A percentile compares a stretch with the other conserved stretches of the same genome.
These are phyloP conservation scores for Torymus auratus DNA, from an alignment of 2,888 invertebrate species.

Conservation along the genomic window DNA sequence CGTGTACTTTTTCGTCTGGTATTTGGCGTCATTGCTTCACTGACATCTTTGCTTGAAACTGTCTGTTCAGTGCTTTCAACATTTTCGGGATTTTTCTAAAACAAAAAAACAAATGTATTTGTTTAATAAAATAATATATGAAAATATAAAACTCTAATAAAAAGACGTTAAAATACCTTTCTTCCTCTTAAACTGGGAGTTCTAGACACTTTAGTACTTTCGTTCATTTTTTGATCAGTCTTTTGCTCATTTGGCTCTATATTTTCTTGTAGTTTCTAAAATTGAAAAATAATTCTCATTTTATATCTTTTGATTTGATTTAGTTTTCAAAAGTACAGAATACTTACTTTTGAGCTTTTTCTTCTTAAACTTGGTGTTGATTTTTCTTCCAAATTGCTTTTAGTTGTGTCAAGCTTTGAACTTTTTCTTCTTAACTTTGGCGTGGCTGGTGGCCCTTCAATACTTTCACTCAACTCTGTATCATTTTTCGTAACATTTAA, in stretches of 20 bases:
- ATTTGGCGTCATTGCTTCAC: conserved; percentile 34
- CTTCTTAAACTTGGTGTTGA: conserved; percentile 1
- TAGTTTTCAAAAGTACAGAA: neutral
- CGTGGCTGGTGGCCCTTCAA: neutral
- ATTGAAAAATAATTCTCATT: neutral
- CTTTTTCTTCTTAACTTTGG: conserved; percentile 26
- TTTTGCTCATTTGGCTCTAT: conserved; percentile 25
- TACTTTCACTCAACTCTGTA: neutral
- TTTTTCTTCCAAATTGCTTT: neutral
- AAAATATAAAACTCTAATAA: neutral
- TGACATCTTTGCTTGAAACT: conserved; percentile 2
- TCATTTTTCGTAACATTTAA: conserved; percentile 1
- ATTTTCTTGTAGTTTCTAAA: conserved; percentile 32
- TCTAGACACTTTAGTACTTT: neutral
- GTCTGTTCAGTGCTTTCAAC: neutral
- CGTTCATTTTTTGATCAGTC: neutral
- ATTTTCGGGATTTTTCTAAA: conserved; percentile 21
- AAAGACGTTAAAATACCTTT: conserved; percentile 12
- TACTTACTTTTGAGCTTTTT: conserved; percentile 17
- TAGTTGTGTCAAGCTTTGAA: neutral
- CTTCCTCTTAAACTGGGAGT: conserved; percentile 1
- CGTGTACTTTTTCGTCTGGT: conserved; percentile 37
- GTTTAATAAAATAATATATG: neutral
- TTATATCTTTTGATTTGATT: neutral
- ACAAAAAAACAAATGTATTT: neutral